These are phyloP conservation scores for Desoria tigrina DNA, from an alignment of 2,888 invertebrate species.

Conservation along the genomic window DNA sequence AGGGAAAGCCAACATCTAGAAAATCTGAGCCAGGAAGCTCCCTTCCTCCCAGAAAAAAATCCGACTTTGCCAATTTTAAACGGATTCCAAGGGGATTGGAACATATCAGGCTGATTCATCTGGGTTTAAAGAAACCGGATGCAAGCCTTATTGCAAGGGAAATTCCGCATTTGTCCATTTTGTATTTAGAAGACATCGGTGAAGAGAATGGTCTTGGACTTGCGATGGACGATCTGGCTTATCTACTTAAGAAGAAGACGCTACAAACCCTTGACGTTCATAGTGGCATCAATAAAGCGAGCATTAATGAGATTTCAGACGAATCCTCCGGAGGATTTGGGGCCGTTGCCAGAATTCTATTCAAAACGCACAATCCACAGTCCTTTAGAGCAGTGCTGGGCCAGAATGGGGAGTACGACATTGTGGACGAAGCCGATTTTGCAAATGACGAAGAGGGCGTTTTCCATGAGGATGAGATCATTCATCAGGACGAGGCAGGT, in stretches of 20 bases:
- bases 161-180: background rate
- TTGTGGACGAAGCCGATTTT: background rate
- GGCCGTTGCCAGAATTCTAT: constrained; percentile 3
- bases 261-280: constrained; percentile 4
- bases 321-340: background rate
- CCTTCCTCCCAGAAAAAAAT: background rate
- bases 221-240: background rate
- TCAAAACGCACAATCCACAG: constrained; percentile 10
- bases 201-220: background rate
- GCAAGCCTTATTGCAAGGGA: background rate
- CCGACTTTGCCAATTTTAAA: constrained; percentile 4
- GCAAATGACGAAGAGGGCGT: background rate
- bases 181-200: constrained; percentile 15
- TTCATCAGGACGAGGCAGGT: background rate
- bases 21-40: too few species aligned
- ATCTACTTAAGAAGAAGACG: background rate
- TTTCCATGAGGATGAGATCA: background rate
- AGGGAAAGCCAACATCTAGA: background rate
- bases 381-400: background rate
- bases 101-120: constrained; percentile 6
- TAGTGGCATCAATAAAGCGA: constrained; percentile 7
- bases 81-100: background rate
- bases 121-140: background rate
- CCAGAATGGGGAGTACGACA: constrained; percentile 8
- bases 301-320: constrained; percentile 1